Conservation (phyloP, 2,113 vertebrate genomes). For the Parotia lawesii region DNA sequence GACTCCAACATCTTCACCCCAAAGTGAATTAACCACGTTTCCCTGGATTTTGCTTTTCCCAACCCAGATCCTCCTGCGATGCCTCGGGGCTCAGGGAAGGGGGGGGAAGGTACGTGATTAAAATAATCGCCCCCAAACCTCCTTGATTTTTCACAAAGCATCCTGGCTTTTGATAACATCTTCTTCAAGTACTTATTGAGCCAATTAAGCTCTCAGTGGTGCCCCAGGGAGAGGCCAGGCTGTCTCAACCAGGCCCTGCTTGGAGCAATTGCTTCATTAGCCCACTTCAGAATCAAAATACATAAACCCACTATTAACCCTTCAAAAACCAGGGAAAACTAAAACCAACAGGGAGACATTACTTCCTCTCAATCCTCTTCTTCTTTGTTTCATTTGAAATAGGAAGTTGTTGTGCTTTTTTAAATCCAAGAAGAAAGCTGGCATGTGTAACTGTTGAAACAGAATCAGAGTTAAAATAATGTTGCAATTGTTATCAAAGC, state of each 20-base stretch:
- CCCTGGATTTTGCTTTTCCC: neutral
- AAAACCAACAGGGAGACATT: neutral
- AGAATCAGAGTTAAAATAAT: conserved; percentile 30
- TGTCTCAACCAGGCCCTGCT: conserved; percentile 38
- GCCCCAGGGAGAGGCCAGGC: conserved; percentile 49
- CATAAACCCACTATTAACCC: conserved; percentile 24
- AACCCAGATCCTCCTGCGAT: rapidly evolving
- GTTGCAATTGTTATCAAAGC: conserved; percentile 50
- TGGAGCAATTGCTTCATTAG: conserved; percentile 58
- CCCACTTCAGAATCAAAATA: conserved; percentile 14
- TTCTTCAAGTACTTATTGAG: conserved; percentile 53
- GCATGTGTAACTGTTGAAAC: neutral
- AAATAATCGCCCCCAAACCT: neutral
- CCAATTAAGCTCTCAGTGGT: conserved; percentile 49
- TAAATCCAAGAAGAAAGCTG: neutral
- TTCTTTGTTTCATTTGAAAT: neutral
- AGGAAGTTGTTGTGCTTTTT: neutral
- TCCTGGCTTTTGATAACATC: conserved; percentile 20
- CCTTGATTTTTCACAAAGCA: conserved; percentile 5
- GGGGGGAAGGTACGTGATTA: neutral
- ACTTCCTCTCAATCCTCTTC: neutral
- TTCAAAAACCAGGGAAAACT: neutral
- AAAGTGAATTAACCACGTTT: neutral
- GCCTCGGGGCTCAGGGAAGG: neutral
- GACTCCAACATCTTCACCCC: neutral